Base-by-base conservation (phyloP, 2,888 invertebrate species). In the Aethes cnicana region DNA sequence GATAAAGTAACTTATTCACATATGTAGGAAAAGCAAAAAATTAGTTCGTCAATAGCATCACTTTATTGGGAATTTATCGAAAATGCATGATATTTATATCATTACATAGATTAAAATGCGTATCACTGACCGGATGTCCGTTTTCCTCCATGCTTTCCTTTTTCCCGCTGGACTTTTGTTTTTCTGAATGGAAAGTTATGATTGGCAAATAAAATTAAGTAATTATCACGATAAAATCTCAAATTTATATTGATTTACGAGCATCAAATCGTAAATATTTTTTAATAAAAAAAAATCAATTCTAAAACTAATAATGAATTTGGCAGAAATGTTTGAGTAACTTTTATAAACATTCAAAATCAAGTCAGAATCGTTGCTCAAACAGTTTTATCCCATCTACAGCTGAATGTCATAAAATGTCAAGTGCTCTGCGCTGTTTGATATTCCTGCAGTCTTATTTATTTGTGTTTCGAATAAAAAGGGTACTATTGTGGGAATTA, bases 341-440 rank as follows among this genome's bases (percentile, higher is more conserved):
- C 7, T 7, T 7, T 35, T 20, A 14, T 25, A 41, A 12, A 41
- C 48, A 14, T 6, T 9, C 14, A 9, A 18, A 11, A 18, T n/a
- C n/a, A n/a, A n/a, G n/a, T 1, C 20, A 9, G 21, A 14, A 1
- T 4, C 9, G n/a, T 21, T 9, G 32, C 32, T 47, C 18, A 47
- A 26, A 37, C 37, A 37, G 18, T 9, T 30, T 12, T 7, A 5
- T n/a, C n/a, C n/a, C n/a, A n/a, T n/a, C n/a, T 21, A 28, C 6
- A 37, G 25, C 37, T 39, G 21, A 33, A 36, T 30, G 39, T 25
- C 39, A 39, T 14, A 9, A 17, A 43, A 30, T 39, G 52, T 52
- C 50, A 46, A 44, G 14, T 39, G 26, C 46, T 18, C 32, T 52
- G 44, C 46, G 25, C 32, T 52, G 44, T 46, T 52, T 44, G 52